Conservation (phyloP, 1,140 invertebrate genomes). For the Ladona fulva region DNA sequence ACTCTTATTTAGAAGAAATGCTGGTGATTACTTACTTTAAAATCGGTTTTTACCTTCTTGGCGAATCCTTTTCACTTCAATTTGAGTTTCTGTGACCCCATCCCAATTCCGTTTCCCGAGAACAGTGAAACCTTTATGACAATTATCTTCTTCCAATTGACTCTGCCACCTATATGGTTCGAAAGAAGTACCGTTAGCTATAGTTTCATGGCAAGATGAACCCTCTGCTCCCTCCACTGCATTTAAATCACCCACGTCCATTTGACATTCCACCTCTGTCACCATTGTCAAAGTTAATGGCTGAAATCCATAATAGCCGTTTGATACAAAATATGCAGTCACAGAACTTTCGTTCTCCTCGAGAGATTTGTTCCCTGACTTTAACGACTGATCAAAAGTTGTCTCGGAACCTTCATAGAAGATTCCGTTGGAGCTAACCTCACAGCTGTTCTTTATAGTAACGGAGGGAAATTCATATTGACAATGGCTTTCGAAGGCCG, state of each 20-base stretch:
- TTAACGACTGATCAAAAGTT: background rate
- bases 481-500: background rate
- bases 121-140: background rate
- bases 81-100: background rate
- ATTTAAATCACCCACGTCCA: slow-evolving; percentile 5
- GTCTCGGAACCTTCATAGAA: background rate
- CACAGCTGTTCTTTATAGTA: background rate
- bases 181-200: background rate
- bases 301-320: background rate
- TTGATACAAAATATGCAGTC: background rate
- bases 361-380: background rate
- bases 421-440: background rate
- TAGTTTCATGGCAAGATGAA: background rate
- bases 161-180: slow-evolving; percentile 7
- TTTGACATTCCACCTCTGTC: background rate
- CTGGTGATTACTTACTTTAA: background rate
- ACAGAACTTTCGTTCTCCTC: background rate
- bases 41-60: background rate
- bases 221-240: background rate
- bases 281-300: background rate
- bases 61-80: background rate
- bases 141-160: background rate
- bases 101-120: slow-evolving; percentile 2
- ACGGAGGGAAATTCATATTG: background rate
- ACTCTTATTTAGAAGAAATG: background rate